These are phyloP conservation scores for Pharmacophagus antenor DNA, from an alignment of 2,888 invertebrate genomes.

Conservation along the genomic window DNA sequence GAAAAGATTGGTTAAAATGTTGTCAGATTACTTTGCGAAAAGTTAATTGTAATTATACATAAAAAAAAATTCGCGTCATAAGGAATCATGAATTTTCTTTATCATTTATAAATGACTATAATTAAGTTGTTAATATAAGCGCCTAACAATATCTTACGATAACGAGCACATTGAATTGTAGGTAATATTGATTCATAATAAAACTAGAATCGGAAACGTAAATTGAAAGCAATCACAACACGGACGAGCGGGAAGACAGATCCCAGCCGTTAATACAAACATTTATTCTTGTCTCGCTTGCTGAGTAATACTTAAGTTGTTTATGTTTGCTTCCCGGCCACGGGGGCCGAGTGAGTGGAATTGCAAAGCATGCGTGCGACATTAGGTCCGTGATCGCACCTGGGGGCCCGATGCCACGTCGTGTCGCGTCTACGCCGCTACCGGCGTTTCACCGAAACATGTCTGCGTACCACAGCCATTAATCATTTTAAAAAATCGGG, in stretches of 20 bases:
- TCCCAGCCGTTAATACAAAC: conserved; percentile 28
- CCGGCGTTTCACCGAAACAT: conserved; percentile 53
- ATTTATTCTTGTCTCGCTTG: conserved; percentile 33
- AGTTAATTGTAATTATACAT: too few species aligned
- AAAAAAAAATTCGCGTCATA: too few species aligned
- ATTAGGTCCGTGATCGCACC: conserved; percentile 54
- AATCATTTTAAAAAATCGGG: conserved; percentile 10
- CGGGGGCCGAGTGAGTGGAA: conserved; percentile 31
- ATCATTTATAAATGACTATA: too few species aligned
- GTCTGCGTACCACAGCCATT: conserved; percentile 41
- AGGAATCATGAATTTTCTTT: too few species aligned
- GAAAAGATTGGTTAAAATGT: too few species aligned
- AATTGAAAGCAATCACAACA: conserved; percentile 9
- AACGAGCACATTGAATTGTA: too few species aligned
- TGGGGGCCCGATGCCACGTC: conserved; percentile 40
- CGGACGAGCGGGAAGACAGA: conserved; percentile 12
- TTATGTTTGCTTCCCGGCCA: conserved; percentile 33
- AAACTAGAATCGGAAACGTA: conserved; percentile 9
- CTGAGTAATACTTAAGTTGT: conserved; percentile 28
- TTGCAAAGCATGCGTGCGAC: conserved; percentile 43
- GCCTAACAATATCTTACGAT: too few species aligned
- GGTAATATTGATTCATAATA: too few species aligned
- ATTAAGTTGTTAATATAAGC: too few species aligned
- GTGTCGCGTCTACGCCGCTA: conserved; percentile 37
- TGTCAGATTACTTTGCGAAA: too few species aligned